Percentiles rank a stretch among this genome's conserved stretches.
These are phyloP conservation scores for Tetragnatha versicolor DNA, from an alignment of 1,140 invertebrate genomes.

Conservation along the genomic window DNA sequence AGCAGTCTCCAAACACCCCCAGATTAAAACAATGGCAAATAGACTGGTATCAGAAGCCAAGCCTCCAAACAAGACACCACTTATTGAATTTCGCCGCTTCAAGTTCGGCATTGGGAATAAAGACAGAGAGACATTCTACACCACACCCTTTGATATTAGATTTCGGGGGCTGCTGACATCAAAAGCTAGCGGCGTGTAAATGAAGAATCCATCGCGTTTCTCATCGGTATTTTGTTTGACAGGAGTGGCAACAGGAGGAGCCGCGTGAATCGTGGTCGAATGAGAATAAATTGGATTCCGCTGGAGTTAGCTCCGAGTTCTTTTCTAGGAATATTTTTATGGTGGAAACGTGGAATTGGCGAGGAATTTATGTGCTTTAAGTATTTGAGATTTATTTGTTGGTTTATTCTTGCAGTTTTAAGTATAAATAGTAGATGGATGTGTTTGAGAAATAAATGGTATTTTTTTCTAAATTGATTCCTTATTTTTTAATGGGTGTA, in stretches of 20 bases:
- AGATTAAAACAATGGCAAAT: neutral
- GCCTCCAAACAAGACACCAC: slow-evolving; percentile 8
- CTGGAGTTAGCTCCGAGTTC: too few species aligned
- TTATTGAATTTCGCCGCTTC: slow-evolving; percentile 17
- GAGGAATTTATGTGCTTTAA: too few species aligned
- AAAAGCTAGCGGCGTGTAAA: neutral
- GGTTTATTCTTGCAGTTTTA: too few species aligned
- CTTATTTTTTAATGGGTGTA: too few species aligned
- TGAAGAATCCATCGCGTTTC: neutral
- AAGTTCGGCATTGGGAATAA: neutral
- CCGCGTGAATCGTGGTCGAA: too few species aligned
- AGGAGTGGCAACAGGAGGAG: neutral
- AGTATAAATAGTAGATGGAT: too few species aligned
- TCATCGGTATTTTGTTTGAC: neutral
- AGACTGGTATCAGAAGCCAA: neutral
- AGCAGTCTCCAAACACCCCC: neutral
- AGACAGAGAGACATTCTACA: neutral
- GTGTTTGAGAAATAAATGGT: too few species aligned
- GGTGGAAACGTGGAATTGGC: too few species aligned
- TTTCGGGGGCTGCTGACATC: neutral
- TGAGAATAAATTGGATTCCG: too few species aligned
- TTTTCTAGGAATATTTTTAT: too few species aligned
- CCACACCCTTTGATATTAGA: neutral
- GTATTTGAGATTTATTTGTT: too few species aligned
- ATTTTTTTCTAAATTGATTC: too few species aligned